Evolutionary conservation across 2,888 invertebrate species (phyloP).

Genomic region (Caenorhabditis zanzibari): DNA sequence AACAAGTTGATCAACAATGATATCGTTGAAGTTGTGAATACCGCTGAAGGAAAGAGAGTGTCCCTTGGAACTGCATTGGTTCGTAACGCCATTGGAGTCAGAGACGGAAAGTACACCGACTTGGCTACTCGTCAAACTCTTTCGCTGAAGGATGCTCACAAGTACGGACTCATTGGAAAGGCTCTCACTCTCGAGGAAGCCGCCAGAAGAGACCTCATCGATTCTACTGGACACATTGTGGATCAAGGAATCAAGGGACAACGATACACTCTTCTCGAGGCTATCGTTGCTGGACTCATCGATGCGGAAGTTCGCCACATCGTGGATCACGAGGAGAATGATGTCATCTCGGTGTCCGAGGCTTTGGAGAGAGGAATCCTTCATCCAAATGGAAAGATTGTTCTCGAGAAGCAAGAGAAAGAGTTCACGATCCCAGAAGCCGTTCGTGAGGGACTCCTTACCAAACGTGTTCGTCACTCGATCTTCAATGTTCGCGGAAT

Average conservation of each 20-base stretch:
- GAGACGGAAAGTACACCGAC: slow-evolving; percentile 89
- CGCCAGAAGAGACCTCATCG: slow-evolving; percentile 89
- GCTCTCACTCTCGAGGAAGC: slow-evolving; percentile 94
- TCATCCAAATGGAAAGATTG: slow-evolving; percentile 88
- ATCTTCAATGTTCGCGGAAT: slow-evolving; percentile 95
- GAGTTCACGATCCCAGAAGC: slow-evolving; percentile 89
- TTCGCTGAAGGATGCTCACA: slow-evolving; percentile 91
- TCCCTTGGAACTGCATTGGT: slow-evolving; percentile 91
- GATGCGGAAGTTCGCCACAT: slow-evolving; percentile 92
- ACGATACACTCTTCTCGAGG: slow-evolving; percentile 89
- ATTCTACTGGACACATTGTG: slow-evolving; percentile 89
- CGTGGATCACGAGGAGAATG: slow-evolving; percentile 90
- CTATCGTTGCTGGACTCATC: slow-evolving; percentile 91
- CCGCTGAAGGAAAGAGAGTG: slow-evolving; percentile 89
- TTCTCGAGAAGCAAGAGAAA: slow-evolving; percentile 74
- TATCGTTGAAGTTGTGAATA: slow-evolving; percentile 91
- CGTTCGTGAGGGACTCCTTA: slow-evolving; percentile 92
- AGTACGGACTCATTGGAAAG: slow-evolving; percentile 90
- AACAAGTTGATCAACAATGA: slow-evolving; percentile 89
- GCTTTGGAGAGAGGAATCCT: slow-evolving; percentile 91
- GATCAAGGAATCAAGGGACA: slow-evolving; percentile 89
- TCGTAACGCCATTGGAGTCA: slow-evolving; percentile 88
- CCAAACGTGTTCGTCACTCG: slow-evolving; percentile 91
- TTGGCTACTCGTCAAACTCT: slow-evolving; percentile 89
- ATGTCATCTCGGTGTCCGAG: slow-evolving; percentile 91